phyloP scores from a whole-genome alignment of 2,888 invertebrate species.

The Sympetrum striolatum region DNA sequence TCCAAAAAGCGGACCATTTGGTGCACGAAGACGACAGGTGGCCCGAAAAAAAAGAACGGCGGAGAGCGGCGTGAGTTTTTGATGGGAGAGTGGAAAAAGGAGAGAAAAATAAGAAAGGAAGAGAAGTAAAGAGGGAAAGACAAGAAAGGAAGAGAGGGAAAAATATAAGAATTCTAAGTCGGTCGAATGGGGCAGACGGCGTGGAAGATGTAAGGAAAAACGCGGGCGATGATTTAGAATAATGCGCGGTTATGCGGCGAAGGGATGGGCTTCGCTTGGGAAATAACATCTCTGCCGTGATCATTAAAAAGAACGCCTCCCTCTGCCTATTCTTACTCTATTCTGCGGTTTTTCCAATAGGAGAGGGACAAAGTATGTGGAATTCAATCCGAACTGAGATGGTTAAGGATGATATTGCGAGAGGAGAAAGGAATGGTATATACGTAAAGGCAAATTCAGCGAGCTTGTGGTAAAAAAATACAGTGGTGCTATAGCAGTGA shows the following conservation, averaged over 20 bases:
- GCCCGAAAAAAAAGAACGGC: not conserved
- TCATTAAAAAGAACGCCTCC: conserved; percentile 7
- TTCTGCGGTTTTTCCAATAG: not conserved
- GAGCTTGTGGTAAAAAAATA: not conserved
- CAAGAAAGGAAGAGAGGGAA: not conserved
- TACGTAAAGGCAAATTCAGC: too few relatives aligned
- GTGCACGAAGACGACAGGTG: not conserved
- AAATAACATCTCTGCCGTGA: not conserved
- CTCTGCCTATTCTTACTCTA: not conserved
- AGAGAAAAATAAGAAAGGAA: not conserved
- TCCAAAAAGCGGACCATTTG: not conserved
- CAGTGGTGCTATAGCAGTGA: too few relatives aligned
- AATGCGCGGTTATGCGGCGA: not conserved
- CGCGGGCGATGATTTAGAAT: not conserved
- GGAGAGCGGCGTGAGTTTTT: not conserved
- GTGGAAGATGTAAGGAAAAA: not conserved
- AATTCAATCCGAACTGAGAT: not conserved
- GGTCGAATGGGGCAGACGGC: not conserved
- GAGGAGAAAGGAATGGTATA: not conserved
- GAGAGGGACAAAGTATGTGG: not conserved
- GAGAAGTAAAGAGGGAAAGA: not conserved
- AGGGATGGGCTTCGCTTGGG: not conserved
- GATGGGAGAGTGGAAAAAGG: not conserved
- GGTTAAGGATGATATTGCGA: not conserved
- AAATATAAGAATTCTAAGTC: not conserved